Evolutionary conservation across 1,140 invertebrate genomes (phyloP).

Genomic region (Heliconius nattereri): DNA sequence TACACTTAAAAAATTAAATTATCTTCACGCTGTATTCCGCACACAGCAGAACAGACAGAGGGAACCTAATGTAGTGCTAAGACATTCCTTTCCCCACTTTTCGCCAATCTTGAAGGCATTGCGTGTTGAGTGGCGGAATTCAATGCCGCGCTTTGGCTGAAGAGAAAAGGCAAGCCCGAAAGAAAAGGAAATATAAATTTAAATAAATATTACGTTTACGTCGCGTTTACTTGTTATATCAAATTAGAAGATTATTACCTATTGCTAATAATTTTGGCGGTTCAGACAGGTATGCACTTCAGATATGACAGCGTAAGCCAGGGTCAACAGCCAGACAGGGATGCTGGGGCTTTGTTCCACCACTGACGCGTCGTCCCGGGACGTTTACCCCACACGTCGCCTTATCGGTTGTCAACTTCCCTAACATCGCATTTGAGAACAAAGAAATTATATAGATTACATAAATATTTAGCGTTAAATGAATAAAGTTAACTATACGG

Average conservation of each 20-base stretch:
- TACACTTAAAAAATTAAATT: too few relatives aligned
- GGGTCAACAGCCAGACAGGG: slow-evolving; percentile 71
- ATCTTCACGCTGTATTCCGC: too few relatives aligned
- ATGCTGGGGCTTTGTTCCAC: slow-evolving; percentile 61
- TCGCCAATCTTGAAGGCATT: too few relatives aligned
- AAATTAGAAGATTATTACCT: background rate
- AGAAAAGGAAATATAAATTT: too few relatives aligned
- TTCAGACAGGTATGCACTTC: slow-evolving; percentile 38
- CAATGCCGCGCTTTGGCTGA: too few relatives aligned
- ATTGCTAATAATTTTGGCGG: background rate
- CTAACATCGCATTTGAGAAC: background rate
- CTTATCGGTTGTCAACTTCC: slow-evolving; percentile 27
- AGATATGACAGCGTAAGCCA: slow-evolving; percentile 20
- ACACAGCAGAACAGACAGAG: too few relatives aligned
- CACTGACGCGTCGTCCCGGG: slow-evolving; percentile 43
- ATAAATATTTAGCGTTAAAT: background rate
- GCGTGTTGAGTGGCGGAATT: too few relatives aligned
- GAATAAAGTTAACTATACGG: background rate
- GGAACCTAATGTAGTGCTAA: too few relatives aligned
- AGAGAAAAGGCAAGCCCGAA: too few relatives aligned
- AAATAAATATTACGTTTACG: too few relatives aligned
- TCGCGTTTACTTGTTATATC: too few relatives aligned
- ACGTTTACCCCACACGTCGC: slow-evolving; percentile 59
- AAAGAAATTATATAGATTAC: background rate
- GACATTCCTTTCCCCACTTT: too few relatives aligned